Percentiles rank a stretch among this genome's conserved stretches.
Evolutionary conservation across 2,797 vertebrate genomes (phyloP).

Genomic region (Acanthurus lineatus): DNA sequence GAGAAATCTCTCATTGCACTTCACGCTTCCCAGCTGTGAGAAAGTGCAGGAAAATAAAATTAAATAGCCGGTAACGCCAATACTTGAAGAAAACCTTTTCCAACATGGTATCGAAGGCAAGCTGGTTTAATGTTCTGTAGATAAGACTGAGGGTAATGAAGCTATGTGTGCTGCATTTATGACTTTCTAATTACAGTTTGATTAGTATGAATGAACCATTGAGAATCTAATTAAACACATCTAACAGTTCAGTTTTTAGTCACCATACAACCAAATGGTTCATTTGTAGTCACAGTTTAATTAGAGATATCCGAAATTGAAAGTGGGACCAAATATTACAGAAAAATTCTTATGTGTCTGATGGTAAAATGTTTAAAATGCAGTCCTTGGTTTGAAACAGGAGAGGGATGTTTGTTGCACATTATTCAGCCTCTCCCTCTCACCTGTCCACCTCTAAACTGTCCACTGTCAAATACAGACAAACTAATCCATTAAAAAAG

Average conservation of each 20-base stretch:
- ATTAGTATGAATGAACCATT: conserved; percentile 37
- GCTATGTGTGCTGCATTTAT: conserved; percentile 12
- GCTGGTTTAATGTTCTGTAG: neutral
- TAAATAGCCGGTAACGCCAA: conserved; percentile 1
- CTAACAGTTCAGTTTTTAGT: conserved; percentile 28
- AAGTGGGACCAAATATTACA: conserved; percentile 17
- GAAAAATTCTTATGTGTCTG: conserved; percentile 15
- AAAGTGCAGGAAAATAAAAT: conserved; percentile 18
- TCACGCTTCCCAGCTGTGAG: conserved; percentile 24
- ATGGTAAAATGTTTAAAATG: conserved; percentile 1
- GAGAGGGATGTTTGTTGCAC: neutral
- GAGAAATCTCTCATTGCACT: conserved; percentile 25
- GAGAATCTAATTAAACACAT: conserved; percentile 56
- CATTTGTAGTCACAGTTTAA: conserved; percentile 47
- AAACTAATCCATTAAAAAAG: neutral
- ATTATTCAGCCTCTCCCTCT: neutral
- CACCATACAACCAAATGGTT: conserved; percentile 24
- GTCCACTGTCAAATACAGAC: neutral
- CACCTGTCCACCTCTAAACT: neutral
- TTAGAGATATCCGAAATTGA: conserved; percentile 44
- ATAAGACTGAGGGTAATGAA: conserved; percentile 11
- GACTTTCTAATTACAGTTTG: conserved; percentile 56
- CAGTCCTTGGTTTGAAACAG: neutral
- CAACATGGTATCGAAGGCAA: neutral
- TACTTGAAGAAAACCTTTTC: neutral